Evolutionary conservation across 2,888 invertebrate species (phyloP), one percentile per base, ranked within the genome.

Genomic region (Athalia rosae): DNA sequence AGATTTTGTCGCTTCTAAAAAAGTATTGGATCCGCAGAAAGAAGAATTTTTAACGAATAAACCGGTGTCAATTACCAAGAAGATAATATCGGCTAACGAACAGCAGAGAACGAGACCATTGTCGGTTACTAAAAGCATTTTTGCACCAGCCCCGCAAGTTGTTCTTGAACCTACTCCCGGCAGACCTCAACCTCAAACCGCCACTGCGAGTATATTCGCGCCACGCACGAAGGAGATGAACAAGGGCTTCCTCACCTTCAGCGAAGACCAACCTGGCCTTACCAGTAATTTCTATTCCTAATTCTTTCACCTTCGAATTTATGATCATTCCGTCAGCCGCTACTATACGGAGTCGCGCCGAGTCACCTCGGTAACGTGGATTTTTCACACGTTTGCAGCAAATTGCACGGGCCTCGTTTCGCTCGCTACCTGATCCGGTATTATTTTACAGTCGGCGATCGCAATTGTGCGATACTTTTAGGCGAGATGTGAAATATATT

Each of bases 181-280:
- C 77, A 84, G 87, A 76, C 85, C 87, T 7, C 84, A 92, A 79
- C 94, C 95, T 41, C 93, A 93, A 88, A 94, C 94, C 77, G 93
- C 95, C 82, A 95, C 95, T 80, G 93, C 93, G 86, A 94, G 93
- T 83, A 94, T 96, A 88, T 96, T 96, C 90, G 94, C 94, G 81
- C 95, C 95, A 83, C 93, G 95, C 90, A 95, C 96, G 84, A 94
- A 96, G 93, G 97, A 97, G 91, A 98, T 98, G 97, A 97, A 95
- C 92, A 96, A 95, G 91, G 96, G 96, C 90, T 98, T 95, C 92
- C 93, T 97, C 89, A 95, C 95, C 91, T 97, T 96, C 91, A 93
- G 95, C 86, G 96, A 96, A 89, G 95, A 96, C 91, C 94, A 95
- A 90, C 92, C 94, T 82, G 95, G 95, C 87, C 92, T 95, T 89